Conservation (phyloP, 1,140 invertebrate genomes). For the Drosophila aff. region DNA sequence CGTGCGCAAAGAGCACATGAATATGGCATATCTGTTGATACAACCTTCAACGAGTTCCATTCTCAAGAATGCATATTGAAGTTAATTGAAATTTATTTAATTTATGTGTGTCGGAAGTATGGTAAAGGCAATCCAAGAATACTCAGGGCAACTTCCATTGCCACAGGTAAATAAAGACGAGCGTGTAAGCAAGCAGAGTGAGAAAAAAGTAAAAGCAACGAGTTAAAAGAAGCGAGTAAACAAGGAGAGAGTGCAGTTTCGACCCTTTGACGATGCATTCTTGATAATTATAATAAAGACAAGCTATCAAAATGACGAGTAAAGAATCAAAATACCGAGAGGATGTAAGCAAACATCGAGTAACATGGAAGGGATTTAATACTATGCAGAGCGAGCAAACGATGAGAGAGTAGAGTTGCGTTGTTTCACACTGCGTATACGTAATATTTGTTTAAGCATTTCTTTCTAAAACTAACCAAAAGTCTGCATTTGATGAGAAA, state of each 20-base stretch:
- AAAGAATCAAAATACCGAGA: too few species aligned
- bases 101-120: not conserved
- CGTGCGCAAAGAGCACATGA: not conserved
- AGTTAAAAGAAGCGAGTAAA: not conserved
- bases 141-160: not conserved
- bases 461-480: not conserved
- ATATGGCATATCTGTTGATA: conserved; percentile 8
- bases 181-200: not conserved
- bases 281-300: too few species aligned
- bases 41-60: not conserved
- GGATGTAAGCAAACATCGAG: too few species aligned
- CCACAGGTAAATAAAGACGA: not conserved
- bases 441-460: not conserved
- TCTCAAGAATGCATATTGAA: not conserved
- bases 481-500: not conserved
- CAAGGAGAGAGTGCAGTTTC: not conserved
- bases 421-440: not conserved
- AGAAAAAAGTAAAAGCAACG: not conserved
- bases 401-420: not conserved
- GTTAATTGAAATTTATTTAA: not conserved
- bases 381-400: not conserved
- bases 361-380: not conserved
- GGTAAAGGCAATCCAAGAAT: not conserved
- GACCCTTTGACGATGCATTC: too few species aligned
- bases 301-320: too few species aligned